These are phyloP conservation scores for Trogon melanurus DNA, from an alignment of 2,113 vertebrate genomes.

Conservation along the genomic window DNA sequence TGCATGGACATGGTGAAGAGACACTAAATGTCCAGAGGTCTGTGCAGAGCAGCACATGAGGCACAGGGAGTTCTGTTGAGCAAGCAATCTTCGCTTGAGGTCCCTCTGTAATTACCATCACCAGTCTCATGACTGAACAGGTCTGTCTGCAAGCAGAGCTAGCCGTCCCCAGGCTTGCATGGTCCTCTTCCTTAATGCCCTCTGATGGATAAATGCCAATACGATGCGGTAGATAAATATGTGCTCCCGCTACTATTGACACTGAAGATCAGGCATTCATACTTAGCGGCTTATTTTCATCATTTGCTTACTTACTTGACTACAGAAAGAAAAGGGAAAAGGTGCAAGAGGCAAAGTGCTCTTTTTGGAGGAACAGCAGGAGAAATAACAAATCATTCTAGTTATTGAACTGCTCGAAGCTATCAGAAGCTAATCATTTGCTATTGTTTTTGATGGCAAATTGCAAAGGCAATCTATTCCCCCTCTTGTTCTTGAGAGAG, in stretches of 20 bases:
- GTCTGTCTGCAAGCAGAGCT: not conserved
- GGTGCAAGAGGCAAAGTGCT: not conserved
- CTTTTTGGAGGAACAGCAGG: not conserved
- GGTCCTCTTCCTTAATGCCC: not conserved
- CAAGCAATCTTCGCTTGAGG: not conserved
- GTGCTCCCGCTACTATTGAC: not conserved
- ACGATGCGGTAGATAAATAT: not conserved
- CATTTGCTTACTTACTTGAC: not conserved
- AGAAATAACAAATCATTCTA: not conserved
- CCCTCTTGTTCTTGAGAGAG: not conserved
- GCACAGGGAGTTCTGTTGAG: not conserved
- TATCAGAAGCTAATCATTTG: not conserved
- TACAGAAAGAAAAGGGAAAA: not conserved
- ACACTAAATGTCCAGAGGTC: not conserved
- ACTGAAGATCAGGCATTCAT: not conserved
- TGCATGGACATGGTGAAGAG: not conserved
- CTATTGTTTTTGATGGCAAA: not conserved
- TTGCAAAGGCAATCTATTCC: not conserved
- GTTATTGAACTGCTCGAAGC: not conserved
- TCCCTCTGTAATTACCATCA: not conserved
- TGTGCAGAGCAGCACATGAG: fast-evolving
- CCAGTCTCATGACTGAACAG: not conserved
- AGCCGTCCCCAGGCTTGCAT: not conserved
- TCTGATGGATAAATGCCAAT: conserved; percentile 13
- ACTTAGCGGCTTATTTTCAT: not conserved